Evolutionary conservation across 2,113 vertebrate genomes (phyloP).

Genomic region (Festucalex cinctus): DNA sequence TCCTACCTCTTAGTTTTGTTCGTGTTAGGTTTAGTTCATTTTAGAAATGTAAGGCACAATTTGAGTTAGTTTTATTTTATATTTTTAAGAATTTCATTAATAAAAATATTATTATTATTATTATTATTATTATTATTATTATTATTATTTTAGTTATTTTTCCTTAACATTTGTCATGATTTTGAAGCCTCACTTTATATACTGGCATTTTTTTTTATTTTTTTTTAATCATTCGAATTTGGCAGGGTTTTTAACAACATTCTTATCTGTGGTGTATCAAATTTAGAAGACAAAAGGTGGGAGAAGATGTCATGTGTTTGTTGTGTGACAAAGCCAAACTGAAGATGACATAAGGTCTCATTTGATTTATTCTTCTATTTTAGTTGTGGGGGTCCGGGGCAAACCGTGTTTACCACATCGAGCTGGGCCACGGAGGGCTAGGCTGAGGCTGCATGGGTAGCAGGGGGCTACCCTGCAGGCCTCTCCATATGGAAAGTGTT

Average conservation of each 20-base stretch:
- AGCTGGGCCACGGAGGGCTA: slow-evolving; percentile 57
- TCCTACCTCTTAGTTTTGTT: too few species aligned
- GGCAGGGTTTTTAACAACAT: neutral
- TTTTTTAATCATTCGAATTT: neutral
- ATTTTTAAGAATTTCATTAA: too few species aligned
- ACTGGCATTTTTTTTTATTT: neutral
- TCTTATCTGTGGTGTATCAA: neutral
- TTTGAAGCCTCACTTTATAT: neutral
- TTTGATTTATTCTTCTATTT: too few species aligned
- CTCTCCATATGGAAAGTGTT: slow-evolving; percentile 77
- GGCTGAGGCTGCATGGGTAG: slow-evolving; percentile 60
- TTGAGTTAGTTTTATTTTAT: too few species aligned
- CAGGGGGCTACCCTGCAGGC: slow-evolving; percentile 68
- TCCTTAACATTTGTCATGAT: neutral
- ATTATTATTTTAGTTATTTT: too few species aligned
- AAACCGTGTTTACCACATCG: slow-evolving; percentile 51
- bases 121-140: too few species aligned
- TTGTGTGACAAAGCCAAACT: too few species aligned
- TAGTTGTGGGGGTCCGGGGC: slow-evolving; percentile 23
- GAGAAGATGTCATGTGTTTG: too few species aligned
- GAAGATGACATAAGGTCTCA: too few species aligned
- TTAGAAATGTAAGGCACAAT: too few species aligned
- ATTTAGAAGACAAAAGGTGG: neutral
- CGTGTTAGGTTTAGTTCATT: too few species aligned
- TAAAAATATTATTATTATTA: too few species aligned